phyloP scores from a whole-genome alignment of 2,113 vertebrate species.

The Forbesichthys agassizii region DNA sequence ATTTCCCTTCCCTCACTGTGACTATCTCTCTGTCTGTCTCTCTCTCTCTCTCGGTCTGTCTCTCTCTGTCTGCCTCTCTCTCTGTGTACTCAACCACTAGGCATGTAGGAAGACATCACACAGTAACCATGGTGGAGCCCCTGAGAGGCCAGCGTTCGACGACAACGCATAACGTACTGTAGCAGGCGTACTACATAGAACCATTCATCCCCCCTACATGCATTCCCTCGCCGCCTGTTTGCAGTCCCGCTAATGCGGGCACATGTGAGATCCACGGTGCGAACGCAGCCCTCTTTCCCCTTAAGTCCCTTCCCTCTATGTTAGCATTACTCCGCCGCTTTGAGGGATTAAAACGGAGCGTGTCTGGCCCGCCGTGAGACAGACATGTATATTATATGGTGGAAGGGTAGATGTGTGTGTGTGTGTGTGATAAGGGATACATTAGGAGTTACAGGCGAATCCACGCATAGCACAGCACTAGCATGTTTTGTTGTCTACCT shows the following conservation, averaged over 20 bases:
- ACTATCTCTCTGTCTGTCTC: no score
- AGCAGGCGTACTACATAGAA: background rate
- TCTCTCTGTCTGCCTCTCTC: background rate
- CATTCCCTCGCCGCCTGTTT: constrained; percentile 28
- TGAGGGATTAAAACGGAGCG: constrained; percentile 55
- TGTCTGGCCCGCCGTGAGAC: constrained; percentile 38
- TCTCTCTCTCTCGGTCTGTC: no score
- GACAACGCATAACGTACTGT: background rate
- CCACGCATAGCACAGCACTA: constrained; percentile 35
- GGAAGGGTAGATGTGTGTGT: constrained; percentile 28
- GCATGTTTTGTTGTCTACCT: constrained; percentile 35
- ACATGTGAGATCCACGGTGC: constrained; percentile 60
- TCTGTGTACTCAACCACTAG: background rate
- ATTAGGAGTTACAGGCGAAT: constrained; percentile 34
- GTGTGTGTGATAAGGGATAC: constrained; percentile 30
- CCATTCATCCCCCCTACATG: constrained; percentile 5
- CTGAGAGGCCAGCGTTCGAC: no score
- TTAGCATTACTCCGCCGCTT: constrained; percentile 62
- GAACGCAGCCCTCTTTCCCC: constrained; percentile 51
- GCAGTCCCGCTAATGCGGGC: constrained; percentile 62
- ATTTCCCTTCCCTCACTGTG: background rate
- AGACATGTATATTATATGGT: constrained; percentile 40
- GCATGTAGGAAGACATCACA: background rate
- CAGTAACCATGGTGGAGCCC: background rate
- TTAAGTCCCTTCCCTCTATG: constrained; percentile 62